These are phyloP conservation scores for Umimayanthus chanpuru DNA, from an alignment of 92 coral and sea anemone genomes.

Conservation along the genomic window DNA sequence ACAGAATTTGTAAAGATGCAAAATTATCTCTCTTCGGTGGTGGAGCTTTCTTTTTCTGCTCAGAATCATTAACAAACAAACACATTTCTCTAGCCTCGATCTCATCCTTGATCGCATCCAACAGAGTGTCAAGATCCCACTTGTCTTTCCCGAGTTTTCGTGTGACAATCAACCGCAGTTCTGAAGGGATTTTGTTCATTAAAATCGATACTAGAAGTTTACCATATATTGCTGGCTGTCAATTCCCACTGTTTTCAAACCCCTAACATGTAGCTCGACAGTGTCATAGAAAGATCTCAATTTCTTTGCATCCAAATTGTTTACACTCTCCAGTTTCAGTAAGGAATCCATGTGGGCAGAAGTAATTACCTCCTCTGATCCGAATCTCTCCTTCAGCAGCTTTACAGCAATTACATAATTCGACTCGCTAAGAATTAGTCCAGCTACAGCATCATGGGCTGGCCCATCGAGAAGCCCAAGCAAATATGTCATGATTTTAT, in stretches of 20 bases:
- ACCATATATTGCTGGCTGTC: background rate
- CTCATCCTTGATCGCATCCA: background rate
- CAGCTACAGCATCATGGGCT: too few species aligned
- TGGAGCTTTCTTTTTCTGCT: too few species aligned
- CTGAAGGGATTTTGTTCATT: constrained; percentile 29
- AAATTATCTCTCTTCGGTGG: too few species aligned
- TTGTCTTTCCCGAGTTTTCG: constrained; percentile 16
- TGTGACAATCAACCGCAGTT: constrained; percentile 18
- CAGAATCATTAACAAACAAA: too few species aligned
- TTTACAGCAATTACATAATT: background rate
- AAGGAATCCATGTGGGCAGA: constrained; percentile 3
- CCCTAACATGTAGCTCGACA: background rate
- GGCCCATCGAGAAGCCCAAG: too few species aligned
- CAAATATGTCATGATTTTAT: background rate
- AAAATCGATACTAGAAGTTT: constrained; percentile 32
- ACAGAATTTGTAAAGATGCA: background rate
- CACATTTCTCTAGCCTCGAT: too few species aligned
- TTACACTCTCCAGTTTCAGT: constrained; percentile 1
- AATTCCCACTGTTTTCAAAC: background rate
- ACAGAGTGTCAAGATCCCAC: constrained; percentile 31
- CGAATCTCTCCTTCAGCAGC: constrained; percentile 29
- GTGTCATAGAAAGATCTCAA: background rate
- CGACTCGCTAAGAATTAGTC: too few species aligned
- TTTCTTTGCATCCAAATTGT: background rate
- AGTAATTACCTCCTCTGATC: background rate